Evolutionary conservation across 2,113 vertebrate genomes (phyloP).

Genomic region (Nesogale talazaci): DNA sequence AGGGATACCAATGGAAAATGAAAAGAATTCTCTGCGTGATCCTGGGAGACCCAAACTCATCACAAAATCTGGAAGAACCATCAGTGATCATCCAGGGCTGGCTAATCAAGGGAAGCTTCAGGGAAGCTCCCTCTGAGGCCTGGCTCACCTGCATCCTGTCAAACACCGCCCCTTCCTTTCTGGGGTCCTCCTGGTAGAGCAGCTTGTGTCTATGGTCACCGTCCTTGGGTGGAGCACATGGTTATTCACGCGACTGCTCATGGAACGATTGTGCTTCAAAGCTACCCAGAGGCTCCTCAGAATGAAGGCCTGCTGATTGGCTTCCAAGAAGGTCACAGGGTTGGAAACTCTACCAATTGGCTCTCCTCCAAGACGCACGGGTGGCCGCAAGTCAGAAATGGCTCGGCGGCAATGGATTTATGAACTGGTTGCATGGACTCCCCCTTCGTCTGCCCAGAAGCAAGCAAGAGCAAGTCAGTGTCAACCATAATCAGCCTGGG

Average conservation of each 20-base stretch:
- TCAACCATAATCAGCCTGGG: background rate
- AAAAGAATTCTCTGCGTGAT: rapidly evolving
- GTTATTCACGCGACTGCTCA: background rate
- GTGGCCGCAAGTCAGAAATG: background rate
- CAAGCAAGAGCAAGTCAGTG: background rate
- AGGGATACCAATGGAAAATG: background rate
- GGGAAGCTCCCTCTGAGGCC: background rate
- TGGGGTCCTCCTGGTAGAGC: background rate
- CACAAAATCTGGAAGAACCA: rapidly evolving
- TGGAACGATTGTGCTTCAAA: background rate
- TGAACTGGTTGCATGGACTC: background rate
- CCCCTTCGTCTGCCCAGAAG: background rate
- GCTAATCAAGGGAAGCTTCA: background rate
- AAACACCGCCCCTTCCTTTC: rapidly evolving
- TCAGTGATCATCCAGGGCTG: background rate
- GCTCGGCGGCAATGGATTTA: background rate
- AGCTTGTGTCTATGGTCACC: too few species aligned
- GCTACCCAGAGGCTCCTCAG: background rate
- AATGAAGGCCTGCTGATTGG: background rate
- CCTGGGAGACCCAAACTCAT: rapidly evolving
- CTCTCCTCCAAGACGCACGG: background rate
- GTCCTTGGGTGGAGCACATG: background rate
- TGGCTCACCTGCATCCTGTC: rapidly evolving
- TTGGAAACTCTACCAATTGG: background rate
- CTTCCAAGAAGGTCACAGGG: background rate